Evolutionary conservation across 2,888 invertebrate species (phyloP), one percentile per base, ranked within the genome.

Genomic region (Sthenelais limicola): DNA sequence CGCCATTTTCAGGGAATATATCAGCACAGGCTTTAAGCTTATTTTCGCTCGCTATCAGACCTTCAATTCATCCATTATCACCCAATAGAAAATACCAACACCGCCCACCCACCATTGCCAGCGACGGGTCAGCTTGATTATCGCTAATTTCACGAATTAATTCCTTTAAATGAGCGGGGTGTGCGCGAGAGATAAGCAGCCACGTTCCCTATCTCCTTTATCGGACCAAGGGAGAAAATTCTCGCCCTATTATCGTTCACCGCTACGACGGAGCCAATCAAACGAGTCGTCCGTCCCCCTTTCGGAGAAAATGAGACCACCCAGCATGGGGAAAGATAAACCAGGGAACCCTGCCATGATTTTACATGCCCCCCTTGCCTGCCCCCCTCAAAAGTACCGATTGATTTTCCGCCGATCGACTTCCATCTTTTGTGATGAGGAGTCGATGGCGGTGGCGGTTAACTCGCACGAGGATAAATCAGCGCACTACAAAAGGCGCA

Each of bases 321-420:
- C n/a, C 26, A 15, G 52, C 52, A 52, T 24, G 52, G 4, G 24
- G 24, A 26, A 15, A 4, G n/a, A n/a, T n/a, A n/a, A n/a, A n/a
- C n/a, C n/a, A n/a, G n/a, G n/a, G n/a, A n/a, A n/a, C n/a, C n/a
- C n/a, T n/a, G n/a, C n/a, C 52, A 52, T 52, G 52, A 30, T 30
- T 24, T 26, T 30, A n/a, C 21, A 12, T 30, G 24, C 52, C 26
- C 26, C 3, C 52, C 52, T 24, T 21, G 26, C 26, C 21, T 2
- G 52, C 5, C 48, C 51, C 52, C 52, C 24, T 15, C 30, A 28
- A 24, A 30, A n/a, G n/a, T 15, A 12, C 15, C 30, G 30, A 52
- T 52, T 52, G 52, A 52, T 52, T 52, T 52, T 30, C 52, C 52
- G 30, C 52, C 26, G 52, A 52, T 52, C 15, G 52, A 24, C 18